A percentile compares a stretch with the other conserved stretches of the same genome.
Evolutionary conservation across 2,113 vertebrate genomes (phyloP).

Genomic region (Strix uralensis): DNA sequence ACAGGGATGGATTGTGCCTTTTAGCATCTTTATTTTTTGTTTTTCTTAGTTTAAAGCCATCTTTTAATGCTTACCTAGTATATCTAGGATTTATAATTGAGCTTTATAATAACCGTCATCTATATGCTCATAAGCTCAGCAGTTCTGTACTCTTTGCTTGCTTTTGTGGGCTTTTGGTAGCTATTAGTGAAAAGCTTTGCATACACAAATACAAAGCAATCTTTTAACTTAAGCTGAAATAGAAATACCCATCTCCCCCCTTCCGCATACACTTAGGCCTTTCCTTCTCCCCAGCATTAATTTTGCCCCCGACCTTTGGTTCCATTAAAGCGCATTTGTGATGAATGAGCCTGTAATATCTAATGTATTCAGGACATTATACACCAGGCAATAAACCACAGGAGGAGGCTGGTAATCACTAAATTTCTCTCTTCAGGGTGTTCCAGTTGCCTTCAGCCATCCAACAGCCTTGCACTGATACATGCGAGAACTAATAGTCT

Average conservation of each 20-base stretch:
- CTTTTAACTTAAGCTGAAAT: not conserved
- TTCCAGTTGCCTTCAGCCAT: not conserved
- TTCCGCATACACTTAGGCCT: not conserved
- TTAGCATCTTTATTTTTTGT: not conserved
- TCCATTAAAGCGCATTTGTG: not conserved
- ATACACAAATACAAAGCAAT: not conserved
- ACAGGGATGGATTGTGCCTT: not conserved
- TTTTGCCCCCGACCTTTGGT: not conserved
- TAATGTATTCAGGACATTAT: not conserved
- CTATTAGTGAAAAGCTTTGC: not conserved
- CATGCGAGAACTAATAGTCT: not conserved
- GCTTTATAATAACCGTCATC: not conserved
- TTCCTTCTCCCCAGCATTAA: not conserved
- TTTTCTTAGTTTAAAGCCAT: not conserved
- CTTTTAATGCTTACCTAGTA: not conserved
- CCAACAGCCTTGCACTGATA: not conserved
- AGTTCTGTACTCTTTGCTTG: not conserved
- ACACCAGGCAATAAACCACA: not conserved
- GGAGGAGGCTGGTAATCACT: not conserved
- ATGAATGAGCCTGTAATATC: not conserved
- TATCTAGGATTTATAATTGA: not conserved
- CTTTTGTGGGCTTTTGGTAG: not conserved
- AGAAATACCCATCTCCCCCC: not conserved
- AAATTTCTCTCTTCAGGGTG: not conserved
- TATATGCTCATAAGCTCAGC: not conserved